Base-by-base conservation (phyloP, 1,140 invertebrate species). In the Cydia strobilella region DNA sequence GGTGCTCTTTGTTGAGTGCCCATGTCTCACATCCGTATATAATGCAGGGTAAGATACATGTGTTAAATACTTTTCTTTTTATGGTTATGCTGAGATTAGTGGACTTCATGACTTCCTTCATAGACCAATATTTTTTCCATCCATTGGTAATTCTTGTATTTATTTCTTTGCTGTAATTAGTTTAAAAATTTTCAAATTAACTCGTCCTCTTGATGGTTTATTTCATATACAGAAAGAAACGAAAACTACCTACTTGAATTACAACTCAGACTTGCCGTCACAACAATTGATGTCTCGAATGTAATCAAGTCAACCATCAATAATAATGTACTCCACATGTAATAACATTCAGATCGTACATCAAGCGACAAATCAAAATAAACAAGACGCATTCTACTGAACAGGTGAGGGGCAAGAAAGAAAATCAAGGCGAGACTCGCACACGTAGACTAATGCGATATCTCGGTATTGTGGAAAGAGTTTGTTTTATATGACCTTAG, bases 301-400 rank as follows among this genome's bases (percentile, higher is more conserved):
- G 83, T 84, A 88, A 89, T 89, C 86, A 85, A 81, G 82, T 85
- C 81, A 83, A 77, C 82, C 82, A 84, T 84, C 86, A 81, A 88
- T 87, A 89, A 87, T 89, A 90, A 90, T 83, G 83, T 85, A 84
- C 86, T 85, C 82, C 83, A 84, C 83, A 84, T 89, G 86, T 89
- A 90, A 88, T 84, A 89, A 80, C 83, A 88, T 86, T 85, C 86
- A 90, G 31, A 69, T 42, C 65, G 31, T 89, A 90, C 85, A 90
- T 89, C 88, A 91, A 87, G 84, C 84, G 87, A 89, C 85, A 89
- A 90, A 89, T 88, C 85, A 89, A 90, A 91, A 90, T 88, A 90
- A 90, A 90, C 87, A 84, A 90, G 83, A 82, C 80, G 85, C 80
- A 83, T 84, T 89, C 88, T 89, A 84, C 79, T 75, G 82, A 79